Conservation (phyloP, 2,797 vertebrate species). For the Trachops cirrhosus region DNA sequence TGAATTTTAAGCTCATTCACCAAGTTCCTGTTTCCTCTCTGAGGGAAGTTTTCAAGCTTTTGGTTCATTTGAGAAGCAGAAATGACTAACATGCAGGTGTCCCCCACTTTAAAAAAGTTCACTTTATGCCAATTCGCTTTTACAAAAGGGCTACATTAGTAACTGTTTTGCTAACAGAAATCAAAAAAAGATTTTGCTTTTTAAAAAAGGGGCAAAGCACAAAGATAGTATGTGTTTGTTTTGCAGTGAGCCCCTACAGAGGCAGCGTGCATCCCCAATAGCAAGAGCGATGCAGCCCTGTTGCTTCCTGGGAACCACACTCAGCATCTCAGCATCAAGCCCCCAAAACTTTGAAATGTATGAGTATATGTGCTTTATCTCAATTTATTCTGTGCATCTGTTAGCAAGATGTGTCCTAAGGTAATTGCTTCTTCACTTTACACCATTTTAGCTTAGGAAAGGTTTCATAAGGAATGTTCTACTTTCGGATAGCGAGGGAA, state of each 20-base stretch:
- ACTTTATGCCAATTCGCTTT: background rate
- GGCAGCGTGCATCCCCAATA: background rate
- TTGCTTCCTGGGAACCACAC: background rate
- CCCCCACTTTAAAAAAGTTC: background rate
- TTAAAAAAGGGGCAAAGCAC: background rate
- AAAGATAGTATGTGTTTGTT: background rate
- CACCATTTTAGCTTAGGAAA: background rate
- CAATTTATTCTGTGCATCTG: background rate
- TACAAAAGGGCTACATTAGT: background rate
- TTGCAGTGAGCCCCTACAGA: background rate
- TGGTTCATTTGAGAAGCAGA: constrained; percentile 30
- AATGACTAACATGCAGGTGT: background rate
- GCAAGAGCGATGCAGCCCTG: too few species aligned
- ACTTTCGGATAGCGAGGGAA: background rate
- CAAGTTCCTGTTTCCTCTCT: constrained; percentile 51
- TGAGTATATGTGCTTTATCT: background rate
- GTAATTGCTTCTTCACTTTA: background rate
- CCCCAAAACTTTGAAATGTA: background rate
- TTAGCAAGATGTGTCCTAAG: background rate
- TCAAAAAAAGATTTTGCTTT: background rate
- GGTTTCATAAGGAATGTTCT: background rate
- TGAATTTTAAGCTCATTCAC: constrained; percentile 27
- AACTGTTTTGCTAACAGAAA: background rate
- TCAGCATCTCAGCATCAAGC: background rate
- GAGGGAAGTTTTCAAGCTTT: constrained; percentile 31